Evolutionary conservation across 2,888 invertebrate species (phyloP), one percentile per base, ranked within the genome.

Genomic region (Malacosoma neustria): DNA sequence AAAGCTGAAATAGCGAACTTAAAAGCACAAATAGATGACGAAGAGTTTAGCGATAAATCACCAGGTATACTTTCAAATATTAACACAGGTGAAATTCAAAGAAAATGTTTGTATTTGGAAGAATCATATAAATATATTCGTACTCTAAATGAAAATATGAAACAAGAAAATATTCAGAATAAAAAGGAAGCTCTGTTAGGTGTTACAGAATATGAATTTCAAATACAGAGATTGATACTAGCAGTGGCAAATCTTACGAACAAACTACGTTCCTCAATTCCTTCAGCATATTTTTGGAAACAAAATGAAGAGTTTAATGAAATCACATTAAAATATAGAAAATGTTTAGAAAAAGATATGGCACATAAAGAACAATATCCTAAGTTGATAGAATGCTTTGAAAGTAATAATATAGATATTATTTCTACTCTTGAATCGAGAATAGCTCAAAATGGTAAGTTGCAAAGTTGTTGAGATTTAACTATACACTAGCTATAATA

Each of bases 231-330:
- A 44, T 52, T 81, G 33, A 65, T 82, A 33, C 47, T 81, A 7
- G 45, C 61, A 2, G 48, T 76, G 12, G 56, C 72, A 2, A 73
- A 72, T 29, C 53, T 89, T 13, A 76, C 75, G 29, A 87, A 87
- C 44, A 87, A 75, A 56, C 51, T 89, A 33, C 69, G 84, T 3
- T 72, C 68, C 43, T 82, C 80, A 11, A 66, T 90, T 31, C 73
- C 87, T 33, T 54, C 73, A 9, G 71, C 84, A 3, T 49, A 79
- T 15, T 87, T 88, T 61, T 77, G 84, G 58, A 87, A 89, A 50
- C 71, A 89, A 49, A 87, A 88, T 60, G 70, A 73, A 32, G 70
- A 77, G 35, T 68, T 89, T 31, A 87, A 87, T 43, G 81, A 88
- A 38, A 52, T 75, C n/a, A 63, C 72, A 2, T 55, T 80, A 11